Base-by-base conservation (phyloP, 1,140 invertebrate genomes). In the Streblospio benedicti region DNA sequence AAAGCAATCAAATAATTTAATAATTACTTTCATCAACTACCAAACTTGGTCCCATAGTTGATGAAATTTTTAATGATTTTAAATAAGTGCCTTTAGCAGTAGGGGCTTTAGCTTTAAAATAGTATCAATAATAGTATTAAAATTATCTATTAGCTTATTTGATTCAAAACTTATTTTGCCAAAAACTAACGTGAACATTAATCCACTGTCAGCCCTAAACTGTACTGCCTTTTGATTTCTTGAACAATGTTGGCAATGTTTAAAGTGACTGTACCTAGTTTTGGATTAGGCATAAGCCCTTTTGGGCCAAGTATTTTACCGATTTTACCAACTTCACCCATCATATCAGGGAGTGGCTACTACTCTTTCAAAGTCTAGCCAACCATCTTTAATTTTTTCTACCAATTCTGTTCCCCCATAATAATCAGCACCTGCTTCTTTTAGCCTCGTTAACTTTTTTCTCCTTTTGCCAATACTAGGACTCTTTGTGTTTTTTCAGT, bases 221-320 rank as follows among this genome's bases (percentile, higher is more conserved):
- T 56, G n/a, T 5, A 32, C 23, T 38, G 18, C 18, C 2, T 28
- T 31, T 43, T 55, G 9, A 28, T 12, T n/a, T 9, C 52, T n/a
- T 23, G n/a, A 9, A 55, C 52, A 9, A 31, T 28, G 9, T 33
- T 12, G 6, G 6, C 27, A 20, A 55, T 28, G 27, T 55, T 47
- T 25, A 41, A 12, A 28, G 20, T 20, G 43, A 43, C 45, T 33
- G 23, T 25, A 27, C 30, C 18, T 41, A 31, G 59, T 20, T 67
- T 67, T 44, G 58, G 14, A 30, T 67, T 64, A 27, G 64, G 63
- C 49, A 64, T 44, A 12, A 56, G 32, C 35, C 63, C 53, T 31
- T 56, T 59, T 4, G 60, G 35, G 23, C 63, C 60, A 25, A 67
- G 32, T 28, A 67, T 28, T 57, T 62, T 65, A 50, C 65, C 65